Conservation (phyloP, 92 coral and sea anemone species). For the Epizoanthus stellaris region DNA sequence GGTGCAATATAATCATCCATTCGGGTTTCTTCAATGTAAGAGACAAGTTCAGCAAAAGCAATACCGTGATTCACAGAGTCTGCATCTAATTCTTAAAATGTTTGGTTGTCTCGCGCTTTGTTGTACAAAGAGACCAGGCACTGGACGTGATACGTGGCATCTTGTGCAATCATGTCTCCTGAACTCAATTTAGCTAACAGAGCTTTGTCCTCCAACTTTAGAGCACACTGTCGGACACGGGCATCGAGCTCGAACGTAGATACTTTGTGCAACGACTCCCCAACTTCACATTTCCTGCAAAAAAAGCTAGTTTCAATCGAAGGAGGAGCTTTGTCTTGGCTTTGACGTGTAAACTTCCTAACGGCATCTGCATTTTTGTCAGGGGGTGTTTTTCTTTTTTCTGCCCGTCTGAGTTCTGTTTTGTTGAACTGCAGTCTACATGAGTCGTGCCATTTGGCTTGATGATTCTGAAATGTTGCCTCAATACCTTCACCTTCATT, state of each 20-base stretch:
- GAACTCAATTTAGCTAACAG: constrained; percentile 41
- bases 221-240: neutral
- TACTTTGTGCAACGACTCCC: constrained; percentile 26
- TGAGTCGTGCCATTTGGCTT: constrained; percentile 66
- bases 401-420: constrained; percentile 66
- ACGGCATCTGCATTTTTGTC: too few relatives aligned
- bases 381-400: constrained; percentile 48
- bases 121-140: constrained; percentile 50
- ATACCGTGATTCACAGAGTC: constrained; percentile 43
- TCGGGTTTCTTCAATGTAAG: constrained; percentile 31
- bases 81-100: constrained; percentile 21
- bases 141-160: constrained; percentile 34
- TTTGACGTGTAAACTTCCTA: constrained; percentile 6
- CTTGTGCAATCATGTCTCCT: constrained; percentile 47
- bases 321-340: constrained; percentile 8
- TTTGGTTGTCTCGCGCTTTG: constrained; percentile 27
- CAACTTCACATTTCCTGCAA: constrained; percentile 30
- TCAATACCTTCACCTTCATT: constrained; percentile 64
- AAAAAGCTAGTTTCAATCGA: constrained; percentile 38
- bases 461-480: constrained; percentile 48
- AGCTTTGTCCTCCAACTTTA: constrained; percentile 10
- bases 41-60: constrained; percentile 47
- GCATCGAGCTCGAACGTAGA: constrained; percentile 40
- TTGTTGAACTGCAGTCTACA: constrained; percentile 63
- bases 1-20: constrained; percentile 33